phyloP scores from a whole-genome alignment of 2,113 vertebrate species.

The Hiodon tergisus region DNA sequence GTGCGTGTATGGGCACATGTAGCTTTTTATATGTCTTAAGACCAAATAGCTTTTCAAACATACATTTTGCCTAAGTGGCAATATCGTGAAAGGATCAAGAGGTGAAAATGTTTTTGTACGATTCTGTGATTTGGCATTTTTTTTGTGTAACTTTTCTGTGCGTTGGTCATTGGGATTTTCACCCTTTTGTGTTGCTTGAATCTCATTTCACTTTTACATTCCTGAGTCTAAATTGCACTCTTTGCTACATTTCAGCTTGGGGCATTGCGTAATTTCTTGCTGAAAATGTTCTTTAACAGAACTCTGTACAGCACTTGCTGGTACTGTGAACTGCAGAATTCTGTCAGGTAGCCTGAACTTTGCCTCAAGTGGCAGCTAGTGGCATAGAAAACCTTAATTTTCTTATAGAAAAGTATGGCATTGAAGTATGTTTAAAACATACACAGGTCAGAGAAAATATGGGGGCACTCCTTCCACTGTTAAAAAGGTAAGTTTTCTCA shows the following conservation, averaged over 20 bases:
- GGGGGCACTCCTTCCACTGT: too few species aligned
- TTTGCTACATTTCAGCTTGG: not conserved
- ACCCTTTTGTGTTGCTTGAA: not conserved
- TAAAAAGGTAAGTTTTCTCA: too few species aligned
- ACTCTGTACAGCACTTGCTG: not conserved
- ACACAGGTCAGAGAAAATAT: too few species aligned
- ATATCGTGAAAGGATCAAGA: too few species aligned
- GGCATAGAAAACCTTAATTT: slow-evolving; percentile 1
- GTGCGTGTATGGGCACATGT: too few species aligned
- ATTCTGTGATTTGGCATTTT: not conserved
- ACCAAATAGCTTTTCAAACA: too few species aligned
- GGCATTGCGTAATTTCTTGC: not conserved
- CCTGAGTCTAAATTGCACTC: not conserved
- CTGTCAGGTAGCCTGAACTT: not conserved
- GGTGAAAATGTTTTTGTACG: not conserved
- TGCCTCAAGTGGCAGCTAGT: not conserved
- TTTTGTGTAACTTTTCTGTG: not conserved
- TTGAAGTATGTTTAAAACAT: too few species aligned
- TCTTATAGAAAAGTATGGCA: not conserved
- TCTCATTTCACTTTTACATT: slow-evolving; percentile 4
- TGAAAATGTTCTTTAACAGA: not conserved
- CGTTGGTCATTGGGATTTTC: not conserved
- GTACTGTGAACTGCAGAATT: not conserved
- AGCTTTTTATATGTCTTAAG: too few species aligned
- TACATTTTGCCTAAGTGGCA: too few species aligned